A percentile compares a stretch with the other conserved stretches of the same genome.
These are phyloP conservation scores for Gallinago undulata DNA, from an alignment of 2,113 vertebrate genomes.

Conservation along the genomic window DNA sequence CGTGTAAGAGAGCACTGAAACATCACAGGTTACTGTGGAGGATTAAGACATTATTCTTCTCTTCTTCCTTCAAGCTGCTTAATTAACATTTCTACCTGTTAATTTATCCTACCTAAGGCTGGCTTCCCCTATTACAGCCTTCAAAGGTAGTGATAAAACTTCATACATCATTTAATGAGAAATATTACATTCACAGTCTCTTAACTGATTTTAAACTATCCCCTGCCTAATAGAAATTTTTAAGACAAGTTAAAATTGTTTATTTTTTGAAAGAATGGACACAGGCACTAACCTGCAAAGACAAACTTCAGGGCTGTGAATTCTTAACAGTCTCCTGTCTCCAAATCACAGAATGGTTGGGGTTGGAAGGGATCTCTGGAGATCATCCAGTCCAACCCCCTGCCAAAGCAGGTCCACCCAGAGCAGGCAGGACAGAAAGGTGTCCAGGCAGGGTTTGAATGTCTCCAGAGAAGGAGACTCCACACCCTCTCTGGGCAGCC, in stretches of 20 bases:
- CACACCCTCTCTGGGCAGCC: background rate
- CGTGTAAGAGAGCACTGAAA: background rate
- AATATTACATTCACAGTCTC: background rate
- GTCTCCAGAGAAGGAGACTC: background rate
- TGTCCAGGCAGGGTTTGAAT: background rate
- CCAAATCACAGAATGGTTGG: background rate
- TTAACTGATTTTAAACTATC: background rate
- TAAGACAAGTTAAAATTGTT: background rate
- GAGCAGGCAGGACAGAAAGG: background rate
- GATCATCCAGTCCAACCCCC: background rate
- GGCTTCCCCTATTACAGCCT: background rate
- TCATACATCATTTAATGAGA: background rate
- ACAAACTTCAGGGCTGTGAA: background rate
- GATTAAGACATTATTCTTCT: background rate
- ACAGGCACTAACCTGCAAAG: background rate
- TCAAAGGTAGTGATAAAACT: background rate
- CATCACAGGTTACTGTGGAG: background rate
- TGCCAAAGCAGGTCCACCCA: background rate
- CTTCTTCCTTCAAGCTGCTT: slow-evolving; percentile 11
- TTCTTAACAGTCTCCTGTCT: background rate
- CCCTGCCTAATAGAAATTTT: background rate
- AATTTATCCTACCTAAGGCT: background rate
- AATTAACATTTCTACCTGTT: slow-evolving; percentile 7
- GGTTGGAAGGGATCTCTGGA: background rate
- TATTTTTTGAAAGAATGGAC: background rate